Base-by-base conservation (phyloP, 1,140 invertebrate genomes). In the Andricus grossulariae region DNA sequence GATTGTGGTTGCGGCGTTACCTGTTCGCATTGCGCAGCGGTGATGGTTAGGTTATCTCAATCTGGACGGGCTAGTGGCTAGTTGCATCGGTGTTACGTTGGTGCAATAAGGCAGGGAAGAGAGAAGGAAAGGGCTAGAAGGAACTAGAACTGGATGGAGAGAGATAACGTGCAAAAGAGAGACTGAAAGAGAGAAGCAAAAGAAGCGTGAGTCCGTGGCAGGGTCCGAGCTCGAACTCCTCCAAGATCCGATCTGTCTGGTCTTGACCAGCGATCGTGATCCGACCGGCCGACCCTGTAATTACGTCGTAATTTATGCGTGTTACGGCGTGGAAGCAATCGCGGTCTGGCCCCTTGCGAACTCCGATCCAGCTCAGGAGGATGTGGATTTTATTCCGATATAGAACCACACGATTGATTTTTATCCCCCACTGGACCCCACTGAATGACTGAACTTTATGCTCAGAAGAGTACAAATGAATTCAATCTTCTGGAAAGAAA, bases 231-330 rank as follows among this genome's bases (percentile, higher is more conserved):
- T 77, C 77, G 50, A 78, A 66, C 60, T 66, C 21, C 60, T 66
- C 60, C 39, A 66, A 86, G 86, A 88, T 88, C 83, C 78, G 86
- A 88, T 88, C 86, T 86, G 79, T 85, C 78, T 79, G 78, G 81
- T 84, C 79, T 78, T 84, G 81, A 85, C 79, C 85, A 80, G 76
- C 80, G 85, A 89, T 89, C 86, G 85, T 83, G 88, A 90, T 89
- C 87, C 60, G 60, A 66, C 60, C 60, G 60, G 81, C 82, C 86
- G 77, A 78, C 85, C 87, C 88, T 90, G 88, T 89, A 89, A 89
- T 90, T 90, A 90, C 88, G 87, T 89, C 88, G 88, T 90, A 89
- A 89, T 90, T 90, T 89, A 90, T 89, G 88, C 87, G 88, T 88
- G 87, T 88, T 86, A 89, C 87, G 87, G 84, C 88, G 85, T 80